phyloP scores from a whole-genome alignment of 92 coral and sea anemone species.

The Parazoanthus darwini region DNA sequence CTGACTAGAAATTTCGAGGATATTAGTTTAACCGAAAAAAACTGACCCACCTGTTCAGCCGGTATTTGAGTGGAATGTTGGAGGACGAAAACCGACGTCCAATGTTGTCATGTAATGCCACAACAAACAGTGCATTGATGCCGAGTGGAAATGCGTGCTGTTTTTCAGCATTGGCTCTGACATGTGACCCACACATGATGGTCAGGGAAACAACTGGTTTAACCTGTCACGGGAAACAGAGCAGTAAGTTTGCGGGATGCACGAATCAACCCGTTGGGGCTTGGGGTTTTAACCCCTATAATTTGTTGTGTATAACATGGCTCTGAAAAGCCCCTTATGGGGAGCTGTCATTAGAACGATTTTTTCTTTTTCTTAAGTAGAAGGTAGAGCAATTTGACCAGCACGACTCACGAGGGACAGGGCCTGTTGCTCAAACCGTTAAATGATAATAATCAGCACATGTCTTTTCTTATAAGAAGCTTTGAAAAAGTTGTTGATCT shows the following conservation, averaged over 20 bases:
- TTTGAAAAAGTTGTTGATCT: no score
- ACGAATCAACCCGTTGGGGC: not conserved
- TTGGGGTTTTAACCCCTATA: no score
- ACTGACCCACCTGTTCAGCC: constrained; percentile 81
- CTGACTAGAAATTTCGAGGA: no score
- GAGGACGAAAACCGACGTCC: constrained; percentile 90
- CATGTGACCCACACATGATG: constrained; percentile 80
- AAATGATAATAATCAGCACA: no score
- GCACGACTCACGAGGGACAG: no score
- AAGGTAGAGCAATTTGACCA: no score
- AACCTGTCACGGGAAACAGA: constrained; percentile 60
- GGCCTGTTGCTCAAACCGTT: no score
- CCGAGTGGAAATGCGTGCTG: constrained; percentile 94
- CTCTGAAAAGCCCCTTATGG: no score
- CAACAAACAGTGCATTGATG: constrained; percentile 83
- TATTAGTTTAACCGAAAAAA: not conserved
- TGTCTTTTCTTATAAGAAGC: no score
- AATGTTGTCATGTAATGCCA: constrained; percentile 88
- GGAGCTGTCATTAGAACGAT: no score
- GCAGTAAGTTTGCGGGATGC: not conserved
- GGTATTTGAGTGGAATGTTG: constrained; percentile 89
- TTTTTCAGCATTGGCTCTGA: constrained; percentile 87
- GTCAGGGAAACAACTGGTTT: constrained; percentile 88
- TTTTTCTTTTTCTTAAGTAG: no score
- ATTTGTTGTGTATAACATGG: no score